Evolutionary conservation across 2,888 invertebrate species (phyloP), one percentile per base, ranked within the genome.

Genomic region (Xestia sexstrigata): DNA sequence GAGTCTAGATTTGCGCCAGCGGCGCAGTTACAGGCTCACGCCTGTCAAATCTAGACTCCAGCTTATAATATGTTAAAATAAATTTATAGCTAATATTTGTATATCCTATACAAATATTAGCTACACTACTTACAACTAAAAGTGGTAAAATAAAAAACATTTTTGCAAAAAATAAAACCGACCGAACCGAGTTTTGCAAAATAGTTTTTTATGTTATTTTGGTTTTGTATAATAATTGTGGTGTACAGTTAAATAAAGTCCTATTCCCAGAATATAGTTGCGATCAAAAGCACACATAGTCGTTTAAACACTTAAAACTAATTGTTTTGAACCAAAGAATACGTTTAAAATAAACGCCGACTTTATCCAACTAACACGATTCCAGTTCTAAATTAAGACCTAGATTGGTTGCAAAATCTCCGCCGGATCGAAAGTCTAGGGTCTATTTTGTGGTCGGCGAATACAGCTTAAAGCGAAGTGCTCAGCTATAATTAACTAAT

Each of bases 361-460:
- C 42, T 58, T 62, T 49, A 78, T 78, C 52, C 35, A 70, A n/a
- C n/a, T n/a, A n/a, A 62, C 71, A 68, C 67, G 26, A 52, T 49
- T 66, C 60, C 35, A 60, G 45, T 80, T 45, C 70, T 66, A 81
- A 76, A 76, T 79, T 73, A 58, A 79, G 70, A 75, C 60, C 70
- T 62, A 68, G 35, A 79, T 58, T 68, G 49, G 70, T 73, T 82
- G 88, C 72, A 85, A 87, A 89, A 88, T 87, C 83, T 86, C 82
- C 71, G 78, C 69, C 74, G 62, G 70, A 79, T 76, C 68, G 70
- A 82, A 75, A 86, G 55, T 85, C 85, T 75, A 78, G 63, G 63
- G 74, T 79, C 63, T 79, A 83, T 81, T 87, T 88, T 85, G 85
- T 66, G 78, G 82, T 45, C 47, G 58, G 70, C 60, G 72, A 70